phyloP scores from a whole-genome alignment of 2,113 vertebrate species.

The Numenius arquata region DNA sequence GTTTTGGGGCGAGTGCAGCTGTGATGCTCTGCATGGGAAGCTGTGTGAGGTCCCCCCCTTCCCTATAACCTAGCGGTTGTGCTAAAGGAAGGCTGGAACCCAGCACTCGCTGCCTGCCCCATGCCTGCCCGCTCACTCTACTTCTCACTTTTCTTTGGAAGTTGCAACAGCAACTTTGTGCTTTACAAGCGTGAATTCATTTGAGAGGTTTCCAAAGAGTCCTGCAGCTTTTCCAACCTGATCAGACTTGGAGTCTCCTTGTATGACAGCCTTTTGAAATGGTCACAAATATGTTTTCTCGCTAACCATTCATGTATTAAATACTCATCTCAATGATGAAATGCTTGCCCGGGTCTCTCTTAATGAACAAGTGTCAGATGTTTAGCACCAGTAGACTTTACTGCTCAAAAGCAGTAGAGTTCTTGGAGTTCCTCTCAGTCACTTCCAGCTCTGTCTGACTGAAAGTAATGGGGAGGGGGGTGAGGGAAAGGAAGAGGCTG shows the following conservation, averaged over 20 bases:
- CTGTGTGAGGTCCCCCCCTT: background rate
- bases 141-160: background rate
- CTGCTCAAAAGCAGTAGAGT: slow-evolving; percentile 7
- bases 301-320: slow-evolving; percentile 47
- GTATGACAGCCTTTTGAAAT: slow-evolving; percentile 55
- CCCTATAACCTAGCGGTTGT: background rate
- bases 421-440: slow-evolving; percentile 15
- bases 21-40: background rate
- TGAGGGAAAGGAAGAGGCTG: slow-evolving; percentile 30
- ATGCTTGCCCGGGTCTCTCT: background rate
- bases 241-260: slow-evolving; percentile 53
- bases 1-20: background rate
- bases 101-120: accelerated
- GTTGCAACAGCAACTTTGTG: background rate
- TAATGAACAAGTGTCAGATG: slow-evolving; percentile 42
- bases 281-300: slow-evolving; percentile 47
- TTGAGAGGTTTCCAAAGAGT: slow-evolving; percentile 35
- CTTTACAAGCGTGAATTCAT: background rate
- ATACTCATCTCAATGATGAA: slow-evolving; percentile 40
- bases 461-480: background rate
- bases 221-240: slow-evolving; percentile 24
- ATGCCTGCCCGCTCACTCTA: background rate
- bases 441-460: slow-evolving; percentile 23
- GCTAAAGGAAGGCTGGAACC: background rate
- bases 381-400: slow-evolving; percentile 17